Conservation (phyloP, 2,888 invertebrate genomes). For the Ennomos erosarius region DNA sequence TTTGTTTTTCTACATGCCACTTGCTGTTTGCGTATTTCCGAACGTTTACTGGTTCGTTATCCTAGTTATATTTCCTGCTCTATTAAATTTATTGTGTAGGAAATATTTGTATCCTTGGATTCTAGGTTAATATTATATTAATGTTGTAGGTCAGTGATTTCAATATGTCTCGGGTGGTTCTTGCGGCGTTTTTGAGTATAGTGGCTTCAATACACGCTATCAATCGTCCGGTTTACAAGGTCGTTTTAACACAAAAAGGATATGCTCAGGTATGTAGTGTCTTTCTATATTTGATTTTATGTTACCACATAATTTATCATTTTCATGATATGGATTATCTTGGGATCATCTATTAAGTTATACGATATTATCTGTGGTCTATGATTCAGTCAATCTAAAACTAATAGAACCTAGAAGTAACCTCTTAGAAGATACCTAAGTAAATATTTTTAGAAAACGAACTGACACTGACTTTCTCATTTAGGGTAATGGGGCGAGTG, state of each 20-base stretch:
- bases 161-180: constrained; percentile 43
- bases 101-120: neutral
- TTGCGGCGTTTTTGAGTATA: constrained; percentile 48
- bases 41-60: constrained; percentile 4
- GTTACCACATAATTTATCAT: too few species aligned
- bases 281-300: neutral
- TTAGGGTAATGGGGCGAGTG: too few species aligned
- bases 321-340: too few species aligned
- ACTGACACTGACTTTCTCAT: too few species aligned
- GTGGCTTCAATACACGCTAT: constrained; percentile 50
- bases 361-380: too few species aligned
- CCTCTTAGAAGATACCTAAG: too few species aligned
- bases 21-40: constrained; percentile 13
- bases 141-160: constrained; percentile 10
- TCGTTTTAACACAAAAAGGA: constrained; percentile 87
- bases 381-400: too few species aligned
- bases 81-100: constrained; percentile 9
- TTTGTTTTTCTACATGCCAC: constrained; percentile 55
- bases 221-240: constrained; percentile 83
- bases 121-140: neutral
- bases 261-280: constrained; percentile 86
- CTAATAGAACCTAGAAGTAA: too few species aligned
- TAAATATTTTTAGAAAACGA: too few species aligned
- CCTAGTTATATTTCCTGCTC: neutral
- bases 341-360: too few species aligned